A percentile compares a stretch with the other conserved stretches of the same genome.
Conservation (phyloP, 2,797 vertebrate genomes). For the Otolemur crassicaudatus region DNA sequence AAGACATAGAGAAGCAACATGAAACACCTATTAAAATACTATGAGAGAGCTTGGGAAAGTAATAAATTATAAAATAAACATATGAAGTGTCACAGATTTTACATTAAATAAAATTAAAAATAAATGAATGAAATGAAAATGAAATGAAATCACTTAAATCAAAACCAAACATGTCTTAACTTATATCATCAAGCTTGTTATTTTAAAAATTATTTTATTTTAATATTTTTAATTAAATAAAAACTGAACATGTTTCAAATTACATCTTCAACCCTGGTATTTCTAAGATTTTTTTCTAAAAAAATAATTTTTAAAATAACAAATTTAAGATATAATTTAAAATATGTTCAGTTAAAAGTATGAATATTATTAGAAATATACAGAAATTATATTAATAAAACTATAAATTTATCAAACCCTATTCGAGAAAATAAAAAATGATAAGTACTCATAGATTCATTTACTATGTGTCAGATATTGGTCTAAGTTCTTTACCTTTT, state of each 20-base stretch:
- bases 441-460: background rate
- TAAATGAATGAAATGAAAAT: too few relatives aligned
- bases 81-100: background rate
- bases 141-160: too few relatives aligned
- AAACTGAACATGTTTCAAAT: too few relatives aligned
- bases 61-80: background rate
- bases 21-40: background rate
- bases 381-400: background rate
- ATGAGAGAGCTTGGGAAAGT: background rate
- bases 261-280: too few relatives aligned
- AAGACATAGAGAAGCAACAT: background rate
- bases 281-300: too few relatives aligned
- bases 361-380: background rate
- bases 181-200: too few relatives aligned
- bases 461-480: background rate
- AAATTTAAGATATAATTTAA: background rate
- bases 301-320: too few relatives aligned
- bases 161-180: too few relatives aligned
- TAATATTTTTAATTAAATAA: too few relatives aligned
- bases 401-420: background rate
- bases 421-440: background rate
- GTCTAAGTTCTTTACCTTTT: background rate
- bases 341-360: background rate
- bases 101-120: too few relatives aligned
- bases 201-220: too few relatives aligned